A percentile compares a stretch with the other conserved stretches of the same genome.
Evolutionary conservation across 2,888 invertebrate genomes (phyloP).

Genomic region (Dynastes maya): DNA sequence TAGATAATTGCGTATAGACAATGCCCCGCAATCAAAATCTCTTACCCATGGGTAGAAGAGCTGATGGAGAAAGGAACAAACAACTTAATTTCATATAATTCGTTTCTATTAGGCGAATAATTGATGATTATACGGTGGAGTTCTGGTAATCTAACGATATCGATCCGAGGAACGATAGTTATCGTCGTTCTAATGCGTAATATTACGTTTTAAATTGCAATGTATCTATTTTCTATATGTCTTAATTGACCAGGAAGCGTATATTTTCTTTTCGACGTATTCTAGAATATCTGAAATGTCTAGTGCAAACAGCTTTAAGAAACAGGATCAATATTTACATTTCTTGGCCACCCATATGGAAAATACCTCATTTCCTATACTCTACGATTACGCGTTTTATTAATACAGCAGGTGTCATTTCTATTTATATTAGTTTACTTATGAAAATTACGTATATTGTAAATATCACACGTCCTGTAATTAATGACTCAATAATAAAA

Average conservation of each 20-base stretch:
- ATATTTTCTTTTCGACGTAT: background rate
- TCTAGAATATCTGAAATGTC: slow-evolving; percentile 2
- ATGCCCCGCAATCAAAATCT: slow-evolving; percentile 8
- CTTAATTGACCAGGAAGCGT: background rate
- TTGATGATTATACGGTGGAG: background rate
- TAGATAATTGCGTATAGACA: slow-evolving; percentile 1
- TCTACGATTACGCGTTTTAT: background rate
- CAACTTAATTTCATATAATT: slow-evolving; percentile 21
- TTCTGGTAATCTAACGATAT: background rate
- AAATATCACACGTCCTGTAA: background rate
- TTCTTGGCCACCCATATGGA: slow-evolving; percentile 6
- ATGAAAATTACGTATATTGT: slow-evolving; percentile 14
- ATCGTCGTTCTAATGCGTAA: background rate
- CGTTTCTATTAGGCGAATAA: slow-evolving; percentile 1
- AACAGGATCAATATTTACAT: slow-evolving; percentile 9
- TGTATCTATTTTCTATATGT: background rate
- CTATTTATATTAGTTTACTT: slow-evolving; percentile 5
- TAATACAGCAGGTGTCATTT: slow-evolving; percentile 5
- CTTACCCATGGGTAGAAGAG: background rate
- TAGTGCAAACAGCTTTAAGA: background rate
- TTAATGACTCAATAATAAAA: background rate
- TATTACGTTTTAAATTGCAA: background rate
- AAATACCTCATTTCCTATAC: background rate
- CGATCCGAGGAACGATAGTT: background rate
- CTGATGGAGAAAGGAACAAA: slow-evolving; percentile 4